phyloP scores from a whole-genome alignment of 2,113 vertebrate genomes.

The Clupea harengus region DNA sequence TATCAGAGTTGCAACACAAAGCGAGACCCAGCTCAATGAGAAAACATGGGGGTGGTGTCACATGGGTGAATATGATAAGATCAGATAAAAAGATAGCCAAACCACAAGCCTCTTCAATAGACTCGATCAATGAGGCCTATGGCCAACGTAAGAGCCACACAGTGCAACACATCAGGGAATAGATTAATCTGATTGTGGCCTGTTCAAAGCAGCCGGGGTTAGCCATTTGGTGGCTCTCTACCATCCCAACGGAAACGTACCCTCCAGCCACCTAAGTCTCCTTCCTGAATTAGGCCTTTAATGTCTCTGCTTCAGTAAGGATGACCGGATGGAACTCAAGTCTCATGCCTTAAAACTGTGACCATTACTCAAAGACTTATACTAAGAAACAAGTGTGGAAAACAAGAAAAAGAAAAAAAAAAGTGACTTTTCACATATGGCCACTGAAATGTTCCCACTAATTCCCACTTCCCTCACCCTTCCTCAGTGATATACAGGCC shows the following conservation, averaged over 20 bases:
- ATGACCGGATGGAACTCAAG: too few species aligned
- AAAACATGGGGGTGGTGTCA: background rate
- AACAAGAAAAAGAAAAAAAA: too few species aligned
- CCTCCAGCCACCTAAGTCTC: background rate
- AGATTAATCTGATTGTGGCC: background rate
- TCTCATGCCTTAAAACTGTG: too few species aligned
- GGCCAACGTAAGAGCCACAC: background rate
- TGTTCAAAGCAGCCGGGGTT: background rate
- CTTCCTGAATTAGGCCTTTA: background rate
- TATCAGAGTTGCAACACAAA: background rate
- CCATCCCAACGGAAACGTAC: background rate
- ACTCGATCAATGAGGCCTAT: background rate
- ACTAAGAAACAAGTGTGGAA: background rate
- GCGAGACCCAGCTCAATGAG: background rate
- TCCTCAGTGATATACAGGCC: too few species aligned
- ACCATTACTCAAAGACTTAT: too few species aligned
- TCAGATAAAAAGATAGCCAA: background rate
- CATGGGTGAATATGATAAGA: background rate
- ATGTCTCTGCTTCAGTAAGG: too few species aligned
- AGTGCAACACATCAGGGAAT: background rate
- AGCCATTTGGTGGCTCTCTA: background rate
- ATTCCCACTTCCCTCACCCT: too few species aligned
- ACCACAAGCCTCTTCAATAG: background rate
- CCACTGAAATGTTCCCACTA: too few species aligned
- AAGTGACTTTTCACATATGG: too few species aligned